Evolutionary conservation across 1,140 invertebrate species (phyloP), one percentile per base, ranked within the genome.

Genomic region (Bombus soroeensis): DNA sequence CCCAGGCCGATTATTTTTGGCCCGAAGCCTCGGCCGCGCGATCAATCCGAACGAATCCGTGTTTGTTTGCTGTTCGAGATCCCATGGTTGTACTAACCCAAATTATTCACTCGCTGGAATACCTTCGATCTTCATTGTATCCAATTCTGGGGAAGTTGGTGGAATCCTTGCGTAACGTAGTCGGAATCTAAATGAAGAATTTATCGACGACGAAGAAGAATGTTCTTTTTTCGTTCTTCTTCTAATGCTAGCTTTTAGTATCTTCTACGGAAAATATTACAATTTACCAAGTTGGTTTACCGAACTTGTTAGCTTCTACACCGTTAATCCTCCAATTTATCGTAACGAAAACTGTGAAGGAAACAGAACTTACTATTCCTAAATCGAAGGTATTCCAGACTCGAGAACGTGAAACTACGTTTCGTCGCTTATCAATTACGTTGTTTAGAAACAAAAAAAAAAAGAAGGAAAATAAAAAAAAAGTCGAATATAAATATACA

Each of bases 31-130:
- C 32, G 15, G 28, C 9, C 32, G 41, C 15, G n/a, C 37, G 37
- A 59, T 62, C 43, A 64, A 78, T 59, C 37, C 75, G 28, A 39
- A 39, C 28, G 75, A 64, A 78, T 41, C 18, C 57, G 37, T 39
- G 57, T 64, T 64, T 78, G 75, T 64, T 78, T 64, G 75, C 37
- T 28, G 75, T 78, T 78, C 57, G 57, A 34, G 57, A 78, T 25
- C 75, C 22, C 37, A 18, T 18, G 75, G 37, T 6, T n/a, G 4
- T n/a, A 28, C 13, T 12, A 32, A 28, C 25, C 34, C 12, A 28
- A 28, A 57, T 73, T 62, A 59, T 37, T 57, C 34, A 25, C 12
- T 41, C 37, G 37, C 57, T 78, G 75, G 59, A 64, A 64, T 78
- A 78, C 57, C 59, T 78, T 41, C 57, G 75, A 62, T 37, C 9